Base-by-base conservation (phyloP, 2,113 vertebrate genomes). In the Phalacrocorax pelagicus region DNA sequence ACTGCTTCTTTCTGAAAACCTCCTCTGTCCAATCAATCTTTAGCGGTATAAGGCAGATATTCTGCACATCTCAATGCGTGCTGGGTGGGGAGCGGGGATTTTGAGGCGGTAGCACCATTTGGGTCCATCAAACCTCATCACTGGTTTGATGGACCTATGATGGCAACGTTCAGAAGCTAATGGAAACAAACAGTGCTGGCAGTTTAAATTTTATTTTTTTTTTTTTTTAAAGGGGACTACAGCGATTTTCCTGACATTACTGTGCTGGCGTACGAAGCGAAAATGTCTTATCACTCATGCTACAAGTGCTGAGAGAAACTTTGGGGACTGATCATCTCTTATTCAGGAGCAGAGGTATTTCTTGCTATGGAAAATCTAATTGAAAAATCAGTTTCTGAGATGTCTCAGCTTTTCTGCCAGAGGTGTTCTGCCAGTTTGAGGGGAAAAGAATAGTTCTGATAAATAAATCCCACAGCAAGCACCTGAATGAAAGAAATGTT, bases 1-100 rank as follows among this genome's bases (percentile, higher is more conserved):
- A 14, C 15, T 5, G 29, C 34, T 70, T 24, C 58, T 46, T 51
- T 26, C 74, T 32, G 52, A 57, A 71, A 61, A 55, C 51, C 42
- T 66, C 22, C 46, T 32, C 57, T 62, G 18, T 10, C 82, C 22
- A 62, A 57, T 51, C 44, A 70, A 86, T 67, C 61, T 67, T 67
- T 7, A 5, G 59, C 29, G 40, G 22, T 36, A 29, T 10, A 59
- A 62, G 85, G 29, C 38, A 46, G 40, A 66, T 36, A 55, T n/a
- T 27, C 29, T 3, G 36, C 21, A 16, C 12, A 6, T 75, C 36
- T 51, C 26, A 8, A 11, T 2, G 21, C 0, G 0, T 4, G 10
- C 13, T 30, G 26, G 6, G 19, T 1, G 7, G 67, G 23, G 44
- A 78, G 47, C 0, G 1, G 19, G 22, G 26, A 21, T 75, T n/a